Evolutionary conservation across 2,888 invertebrate species (phyloP), one percentile per base, ranked within the genome.

Genomic region (Tetheella fluctuosa): DNA sequence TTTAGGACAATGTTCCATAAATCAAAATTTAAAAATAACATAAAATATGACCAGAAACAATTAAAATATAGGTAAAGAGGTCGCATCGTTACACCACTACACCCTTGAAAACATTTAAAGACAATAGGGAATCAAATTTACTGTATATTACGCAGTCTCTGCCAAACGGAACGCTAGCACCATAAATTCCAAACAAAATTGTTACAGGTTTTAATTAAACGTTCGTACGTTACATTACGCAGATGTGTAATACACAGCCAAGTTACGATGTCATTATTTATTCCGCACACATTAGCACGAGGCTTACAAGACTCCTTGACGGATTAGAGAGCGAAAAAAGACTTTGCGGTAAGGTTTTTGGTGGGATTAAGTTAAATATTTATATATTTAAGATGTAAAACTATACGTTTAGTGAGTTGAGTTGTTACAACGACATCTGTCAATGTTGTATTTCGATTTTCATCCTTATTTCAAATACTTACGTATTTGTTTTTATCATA

Each of bases 311-410:
- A 64, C 70, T 69, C 70, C 70, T 77, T 74, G 75, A 75, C 70
- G 74, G 79, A 80, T 81, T 80, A 80, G 73, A 72, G 69, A 68
- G 71, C 66, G 75, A 74, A 77, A 76, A 77, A 68, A 71, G 64
- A 66, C 68, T 65, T 62, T 59, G 52, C 59, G 58, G 59, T 61
- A 64, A 66, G 63, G 66, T 65, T 67, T 62, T 61, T 28, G 37
- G 55, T 54, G 55, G 54, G 58, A 63, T 62, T 67, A 58, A 30
- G 53, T 59, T 48, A 55, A 54, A 57, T 59, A 54, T 59, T 48
- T 6, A 48, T 34, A 34, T 34, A 13, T 34, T 34, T 2, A 34
- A 13, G 34, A 13, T 48, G 48, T 48, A 2, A n/a, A 48, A 48
- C 48, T 48, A 48, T 15, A 42, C 3, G 42, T 17, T 48, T 20